Base-by-base conservation (phyloP, 2,113 vertebrate genomes). In the Myotis lucifugus region DNA sequence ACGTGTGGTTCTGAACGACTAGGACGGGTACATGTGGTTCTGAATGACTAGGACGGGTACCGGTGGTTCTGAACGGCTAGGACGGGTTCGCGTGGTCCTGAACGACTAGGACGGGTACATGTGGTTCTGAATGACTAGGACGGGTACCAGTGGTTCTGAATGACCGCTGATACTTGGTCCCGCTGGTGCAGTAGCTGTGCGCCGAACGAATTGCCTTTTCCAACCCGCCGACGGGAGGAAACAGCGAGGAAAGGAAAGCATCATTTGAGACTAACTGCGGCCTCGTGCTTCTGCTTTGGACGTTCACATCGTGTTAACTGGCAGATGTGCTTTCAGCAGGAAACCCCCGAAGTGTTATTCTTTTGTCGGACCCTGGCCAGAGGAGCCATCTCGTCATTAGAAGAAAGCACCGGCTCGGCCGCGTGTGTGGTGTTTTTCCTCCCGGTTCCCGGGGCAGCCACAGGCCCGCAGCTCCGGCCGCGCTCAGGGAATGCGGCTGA, bases 101-200 rank as follows among this genome's bases (percentile, higher is more conserved):
- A 4, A 19, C 6, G 5, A 14, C 8, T 4, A 12, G n/a, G 72
- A 52, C 5, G 52, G 17, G 17, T 19, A 17, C 6, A 2, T 19
- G 54, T 56, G 54, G 48, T 48, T 48, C 48, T 13, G 48, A 12
- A 48, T 0, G 48, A 48, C 48, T 13, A 13, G 1, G 11, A 17
- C 32, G n/a, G 23, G 48, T 13, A 48, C 46, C 0, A 2, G 48
- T 48, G 48, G 18, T 76, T 48, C 67, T 46, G 52, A 42, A 4
- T 0, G 17, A 15, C 27, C 52, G 76, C 32, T 74, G 52, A 52
- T 54, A 19, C 11, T 32, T 52, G 2, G 37, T 19, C 8, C 10
- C 0, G 2, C 56, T 3, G 25, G 14, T 27, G 42, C 72, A 3
- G 19, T 6, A 37, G 5, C 23, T 50, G 1, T 52, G 27, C 29